A percentile compares a stretch with the other conserved stretches of the same genome.
phyloP scores from a whole-genome alignment of 2,888 invertebrate genomes.

The Drosophila rellima region DNA sequence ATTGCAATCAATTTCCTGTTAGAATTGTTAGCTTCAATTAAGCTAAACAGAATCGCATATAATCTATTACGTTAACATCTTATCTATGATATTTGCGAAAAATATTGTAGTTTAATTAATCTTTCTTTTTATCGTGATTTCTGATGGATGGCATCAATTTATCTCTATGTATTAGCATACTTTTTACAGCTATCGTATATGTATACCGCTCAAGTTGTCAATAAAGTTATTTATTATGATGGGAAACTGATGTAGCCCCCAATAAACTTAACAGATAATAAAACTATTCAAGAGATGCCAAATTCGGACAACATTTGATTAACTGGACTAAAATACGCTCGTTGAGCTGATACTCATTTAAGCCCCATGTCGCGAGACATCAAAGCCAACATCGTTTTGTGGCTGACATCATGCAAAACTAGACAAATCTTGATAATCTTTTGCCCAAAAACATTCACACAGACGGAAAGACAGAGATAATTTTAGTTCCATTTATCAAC shows the following conservation, averaged over 20 bases:
- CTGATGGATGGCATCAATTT: slow-evolving; percentile 2
- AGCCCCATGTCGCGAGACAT: slow-evolving; percentile 33
- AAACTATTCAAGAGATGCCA: slow-evolving; percentile 10
- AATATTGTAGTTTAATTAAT: slow-evolving; percentile 2
- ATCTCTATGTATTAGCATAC: slow-evolving; percentile 11
- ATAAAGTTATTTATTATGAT: slow-evolving; percentile 32
- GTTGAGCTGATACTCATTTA: slow-evolving; percentile 13
- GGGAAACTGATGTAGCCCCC: slow-evolving; percentile 2
- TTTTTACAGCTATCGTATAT: neutral
- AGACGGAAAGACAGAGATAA: slow-evolving; percentile 3
- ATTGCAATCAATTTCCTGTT: no score
- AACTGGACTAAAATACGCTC: slow-evolving; percentile 34
- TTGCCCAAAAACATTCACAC: neutral
- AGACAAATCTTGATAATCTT: slow-evolving; percentile 20
- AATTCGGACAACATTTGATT: slow-evolving; percentile 34
- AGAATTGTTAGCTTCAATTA: neutral
- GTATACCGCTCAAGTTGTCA: slow-evolving; percentile 31
- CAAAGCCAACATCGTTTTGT: slow-evolving; percentile 37
- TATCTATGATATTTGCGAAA: slow-evolving; percentile 1
- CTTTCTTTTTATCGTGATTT: slow-evolving; percentile 1
- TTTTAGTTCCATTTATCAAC: slow-evolving; percentile 50
- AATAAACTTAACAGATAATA: slow-evolving; percentile 17
- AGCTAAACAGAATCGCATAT: neutral
- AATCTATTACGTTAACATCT: slow-evolving; percentile 1
- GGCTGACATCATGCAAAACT: slow-evolving; percentile 51